Base-by-base conservation (phyloP, 2,888 invertebrate genomes). In the Timema podura region DNA sequence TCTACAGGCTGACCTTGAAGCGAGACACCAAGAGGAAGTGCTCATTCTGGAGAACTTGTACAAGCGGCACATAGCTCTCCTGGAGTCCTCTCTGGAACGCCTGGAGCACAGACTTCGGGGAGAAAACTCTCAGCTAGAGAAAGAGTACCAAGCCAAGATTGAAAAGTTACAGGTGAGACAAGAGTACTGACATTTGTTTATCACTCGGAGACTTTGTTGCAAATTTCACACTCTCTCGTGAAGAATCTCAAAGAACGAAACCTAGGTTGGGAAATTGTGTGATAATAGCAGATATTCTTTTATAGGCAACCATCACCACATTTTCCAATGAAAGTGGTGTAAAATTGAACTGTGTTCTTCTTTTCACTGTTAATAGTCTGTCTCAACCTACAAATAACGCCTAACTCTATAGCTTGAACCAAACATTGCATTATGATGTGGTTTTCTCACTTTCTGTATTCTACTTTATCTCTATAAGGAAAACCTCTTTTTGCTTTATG, bases 51-150 rank as follows among this genome's bases (percentile, higher is more conserved):
- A 71, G 45, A 67, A 67, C 6, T 71, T 61, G 0, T 71, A 71
- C 64, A 71, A 64, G 76, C 85, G 87, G 69, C 88, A 88, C 77
- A 78, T 88, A 75, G 82, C 83, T 6, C 83, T 87, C 64, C 75
- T 87, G 72, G 87, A 87, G 79, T 80, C 86, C 72, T 85, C 86
- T 0, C 77, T 85, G 64, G 83, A 80, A 70, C 84, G 85, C 74
- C 80, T 85, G 0, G 88, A 88, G 77, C 85, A 85, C 72, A 81
- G 87, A 74, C 82, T 88, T 79, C 87, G 85, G 77, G 83, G 83
- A 46, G 88, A 88, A 79, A 83, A 85, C 72, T 85, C 85, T 3
- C 64, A 65, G 16, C 48, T 70, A 15, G 68, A 68, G 15, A 45
- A 13, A n/a, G 70, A 70, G 10, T 76, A 75, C 54, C 74, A 75